Evolutionary conservation across 2,113 vertebrate genomes (phyloP).

Genomic region (Actenoides lindsayi): DNA sequence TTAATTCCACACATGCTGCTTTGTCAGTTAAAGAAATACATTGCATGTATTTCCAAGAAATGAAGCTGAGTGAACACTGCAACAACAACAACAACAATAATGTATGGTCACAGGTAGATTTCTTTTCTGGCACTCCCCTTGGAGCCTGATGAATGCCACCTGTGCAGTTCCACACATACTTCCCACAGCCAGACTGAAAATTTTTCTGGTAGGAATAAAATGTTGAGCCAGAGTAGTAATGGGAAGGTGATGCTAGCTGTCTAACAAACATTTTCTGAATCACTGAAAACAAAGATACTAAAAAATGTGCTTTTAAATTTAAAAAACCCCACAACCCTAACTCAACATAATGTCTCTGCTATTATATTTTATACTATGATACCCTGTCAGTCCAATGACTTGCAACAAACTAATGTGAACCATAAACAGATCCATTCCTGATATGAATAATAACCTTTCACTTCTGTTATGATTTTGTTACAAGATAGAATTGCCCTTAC

Average conservation of each 20-base stretch:
- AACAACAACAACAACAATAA: neutral
- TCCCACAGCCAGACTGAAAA: neutral
- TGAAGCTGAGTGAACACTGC: neutral
- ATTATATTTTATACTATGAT: neutral
- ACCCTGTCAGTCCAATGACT: neutral
- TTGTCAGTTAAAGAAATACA: neutral
- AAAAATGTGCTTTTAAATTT: neutral
- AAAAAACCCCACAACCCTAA: neutral
- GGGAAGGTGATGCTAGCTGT: neutral
- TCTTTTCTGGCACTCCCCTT: neutral
- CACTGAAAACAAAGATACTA: neutral
- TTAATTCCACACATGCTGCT: neutral
- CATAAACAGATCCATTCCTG: neutral
- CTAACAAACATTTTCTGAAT: neutral
- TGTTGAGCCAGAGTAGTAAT: neutral
- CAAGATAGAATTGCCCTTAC: neutral
- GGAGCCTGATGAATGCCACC: neutral
- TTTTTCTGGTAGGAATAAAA: neutral
- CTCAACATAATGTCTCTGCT: neutral
- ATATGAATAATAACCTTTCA: neutral
- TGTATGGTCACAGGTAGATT: neutral
- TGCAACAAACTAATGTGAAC: neutral
- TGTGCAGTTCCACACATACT: neutral
- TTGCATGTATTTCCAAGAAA: neutral
- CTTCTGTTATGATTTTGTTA: neutral